phyloP scores from a whole-genome alignment of 1,140 invertebrate species.

The Sitophilus oryzae region DNA sequence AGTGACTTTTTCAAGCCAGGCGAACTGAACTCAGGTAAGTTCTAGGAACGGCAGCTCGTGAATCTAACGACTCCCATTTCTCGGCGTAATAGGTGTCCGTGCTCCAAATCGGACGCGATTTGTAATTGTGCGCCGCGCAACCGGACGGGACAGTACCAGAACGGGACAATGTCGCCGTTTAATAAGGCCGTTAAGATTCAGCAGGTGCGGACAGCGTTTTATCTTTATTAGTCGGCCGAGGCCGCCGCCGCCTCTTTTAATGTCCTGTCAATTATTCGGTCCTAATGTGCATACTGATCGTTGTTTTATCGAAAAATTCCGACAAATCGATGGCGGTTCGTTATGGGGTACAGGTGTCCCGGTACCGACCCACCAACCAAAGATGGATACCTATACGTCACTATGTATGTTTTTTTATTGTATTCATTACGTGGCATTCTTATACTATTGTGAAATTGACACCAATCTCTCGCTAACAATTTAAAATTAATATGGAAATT shows the following conservation, averaged over 20 bases:
- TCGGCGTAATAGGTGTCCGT: slow-evolving; percentile 12
- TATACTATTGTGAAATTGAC: too few species aligned
- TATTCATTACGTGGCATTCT: too few species aligned
- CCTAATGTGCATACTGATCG: slow-evolving; percentile 28
- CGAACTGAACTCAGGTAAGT: too few species aligned
- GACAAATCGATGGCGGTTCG: slow-evolving; percentile 20
- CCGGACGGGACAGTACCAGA: slow-evolving; percentile 26
- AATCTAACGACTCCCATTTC: slow-evolving; percentile 15
- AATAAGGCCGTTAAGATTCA: slow-evolving; percentile 32
- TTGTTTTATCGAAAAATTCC: slow-evolving; percentile 23
- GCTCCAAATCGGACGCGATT: slow-evolving; percentile 28
- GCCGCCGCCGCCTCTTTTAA: slow-evolving; percentile 31
- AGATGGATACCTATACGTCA: too few species aligned
- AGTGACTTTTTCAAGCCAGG: too few species aligned
- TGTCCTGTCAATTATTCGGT: slow-evolving; percentile 28
- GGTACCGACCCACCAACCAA: too few species aligned
- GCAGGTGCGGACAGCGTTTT: slow-evolving; percentile 29
- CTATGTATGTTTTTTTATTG: too few species aligned
- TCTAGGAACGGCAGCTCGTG: too few species aligned
- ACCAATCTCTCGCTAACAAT: too few species aligned
- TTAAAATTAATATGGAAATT: too few species aligned
- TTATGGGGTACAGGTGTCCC: slow-evolving; percentile 14
- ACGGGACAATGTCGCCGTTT: slow-evolving; percentile 29
- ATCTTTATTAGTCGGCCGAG: slow-evolving; percentile 28
- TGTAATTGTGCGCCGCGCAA: slow-evolving; percentile 32